Base-by-base conservation (phyloP, 1,140 invertebrate species). In the Fopius arisanus region DNA sequence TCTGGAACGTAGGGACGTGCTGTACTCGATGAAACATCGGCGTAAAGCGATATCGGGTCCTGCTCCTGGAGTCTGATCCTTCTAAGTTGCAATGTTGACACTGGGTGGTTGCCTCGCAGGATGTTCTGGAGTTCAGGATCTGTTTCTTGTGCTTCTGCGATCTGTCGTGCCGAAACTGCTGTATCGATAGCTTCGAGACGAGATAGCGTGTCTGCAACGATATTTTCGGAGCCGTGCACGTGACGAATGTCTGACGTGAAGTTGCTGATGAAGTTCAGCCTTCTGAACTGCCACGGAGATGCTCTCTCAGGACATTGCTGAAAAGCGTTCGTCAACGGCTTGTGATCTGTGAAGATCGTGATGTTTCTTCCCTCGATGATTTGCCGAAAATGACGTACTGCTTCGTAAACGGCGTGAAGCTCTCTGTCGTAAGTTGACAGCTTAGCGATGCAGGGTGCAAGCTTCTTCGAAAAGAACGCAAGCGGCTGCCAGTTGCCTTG, bases 311-410 rank as follows among this genome's bases (percentile, higher is more conserved):
- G 40, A 3, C 78, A 78, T 67, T 82, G 77, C 19, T 65, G 10
- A 69, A 84, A 84, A 7, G 81, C 81, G 51, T 70, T 80, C 6
- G 74, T 73, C 0, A 85, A 71, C 12, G 84, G 84, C 73, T 84
- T 84, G 72, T 87, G 33, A 12, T 37, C 33, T 6, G 33, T 37
- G 12, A 37, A 37, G 12, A 37, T n/a, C n/a, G n/a, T n/a, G n/a
- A n/a, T n/a, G n/a, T n/a, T n/a, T n/a, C n/a, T n/a, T n/a, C n/a
- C n/a, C n/a, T n/a, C n/a, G n/a, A n/a, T n/a, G n/a, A n/a, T n/a
- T n/a, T 43, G 40, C 40, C 40, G 40, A 12, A 43, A 43, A 43
- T 43, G 9, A 2, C n/a, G 4, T 12, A 43, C 9, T 6, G 40
- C 40, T 12, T 43, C 40, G 14, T 43, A 43, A 3, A 43, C 40